phyloP scores from a whole-genome alignment of 2,888 invertebrate genomes.

The Melangyna quadrimaculata region DNA sequence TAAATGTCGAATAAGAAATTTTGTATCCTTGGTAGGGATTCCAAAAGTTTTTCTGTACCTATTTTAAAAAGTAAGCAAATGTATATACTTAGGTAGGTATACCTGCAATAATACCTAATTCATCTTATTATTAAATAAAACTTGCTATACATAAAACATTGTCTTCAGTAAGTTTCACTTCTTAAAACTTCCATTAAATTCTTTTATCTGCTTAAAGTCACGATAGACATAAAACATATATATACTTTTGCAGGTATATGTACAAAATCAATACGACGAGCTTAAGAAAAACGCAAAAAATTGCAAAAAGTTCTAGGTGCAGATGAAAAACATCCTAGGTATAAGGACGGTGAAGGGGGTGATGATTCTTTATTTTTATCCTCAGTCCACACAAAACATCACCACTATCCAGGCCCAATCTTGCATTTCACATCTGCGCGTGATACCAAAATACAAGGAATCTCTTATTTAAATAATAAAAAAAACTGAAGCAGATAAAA shows the following conservation, averaged over 20 bases:
- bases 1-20: too few relatives aligned
- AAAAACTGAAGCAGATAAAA: constrained; percentile 34
- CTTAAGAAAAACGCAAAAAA: constrained; percentile 7
- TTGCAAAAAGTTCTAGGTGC: constrained; percentile 34
- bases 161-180: neutral
- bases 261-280: constrained; percentile 58
- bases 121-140: too few relatives aligned
- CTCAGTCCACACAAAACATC: constrained; percentile 8
- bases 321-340: constrained; percentile 48
- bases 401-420: constrained; percentile 21
- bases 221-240: neutral
- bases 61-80: too few relatives aligned
- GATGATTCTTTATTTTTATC: constrained; percentile 35
- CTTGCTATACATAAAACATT: too few relatives aligned
- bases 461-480: constrained; percentile 70
- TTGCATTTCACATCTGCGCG: constrained; percentile 65
- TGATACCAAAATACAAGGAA: constrained; percentile 47
- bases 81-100: too few relatives aligned
- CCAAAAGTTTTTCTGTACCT: too few relatives aligned
- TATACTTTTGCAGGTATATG: neutral
- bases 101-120: too few relatives aligned
- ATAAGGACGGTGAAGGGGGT: neutral
- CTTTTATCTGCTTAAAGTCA: constrained; percentile 53
- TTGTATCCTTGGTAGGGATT: too few relatives aligned
- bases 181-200: constrained; percentile 21